Conservation (phyloP, 2,888 invertebrate genomes). For the Tetragonula carbonaria region DNA sequence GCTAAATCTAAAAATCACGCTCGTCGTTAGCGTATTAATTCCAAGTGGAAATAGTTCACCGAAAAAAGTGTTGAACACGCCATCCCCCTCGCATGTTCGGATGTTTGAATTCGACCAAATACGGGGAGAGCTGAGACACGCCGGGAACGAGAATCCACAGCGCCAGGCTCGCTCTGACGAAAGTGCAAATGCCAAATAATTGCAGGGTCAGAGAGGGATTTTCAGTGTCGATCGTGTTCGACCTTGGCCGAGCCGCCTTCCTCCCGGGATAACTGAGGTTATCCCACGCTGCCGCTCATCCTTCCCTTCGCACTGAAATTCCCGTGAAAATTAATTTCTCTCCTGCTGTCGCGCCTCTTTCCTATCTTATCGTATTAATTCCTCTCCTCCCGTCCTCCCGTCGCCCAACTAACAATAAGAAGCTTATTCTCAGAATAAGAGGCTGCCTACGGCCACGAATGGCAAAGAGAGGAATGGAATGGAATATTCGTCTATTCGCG, state of each 20-base stretch:
- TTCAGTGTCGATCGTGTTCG: conserved; percentile 39
- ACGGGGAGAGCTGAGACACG: background rate
- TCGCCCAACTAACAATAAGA: background rate
- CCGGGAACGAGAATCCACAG: conserved; percentile 14
- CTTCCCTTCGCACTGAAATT: conserved; percentile 21
- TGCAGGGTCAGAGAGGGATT: conserved; percentile 53
- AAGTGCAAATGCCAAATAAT: conserved; percentile 53
- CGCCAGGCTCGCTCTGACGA: background rate
- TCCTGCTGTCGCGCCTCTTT: background rate
- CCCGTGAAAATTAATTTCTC: conserved; percentile 24
- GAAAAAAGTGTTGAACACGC: too few species aligned
- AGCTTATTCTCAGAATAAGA: background rate
- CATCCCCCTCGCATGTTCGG: too few species aligned
- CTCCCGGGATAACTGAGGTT: background rate
- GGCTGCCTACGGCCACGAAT: too few species aligned
- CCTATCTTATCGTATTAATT: background rate
- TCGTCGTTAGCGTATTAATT: too few species aligned
- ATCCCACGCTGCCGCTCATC: conserved; percentile 11
- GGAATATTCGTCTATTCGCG: background rate
- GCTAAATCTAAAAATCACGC: too few species aligned
- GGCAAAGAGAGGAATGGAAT: background rate
- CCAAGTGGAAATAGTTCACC: too few species aligned
- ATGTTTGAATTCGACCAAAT: background rate
- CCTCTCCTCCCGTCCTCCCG: background rate
- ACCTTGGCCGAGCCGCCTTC: conserved; percentile 46